A percentile compares a stretch with the other conserved stretches of the same genome.
These are phyloP conservation scores for Python bivittatus DNA, from an alignment of 2,113 vertebrate species.

Conservation along the genomic window DNA sequence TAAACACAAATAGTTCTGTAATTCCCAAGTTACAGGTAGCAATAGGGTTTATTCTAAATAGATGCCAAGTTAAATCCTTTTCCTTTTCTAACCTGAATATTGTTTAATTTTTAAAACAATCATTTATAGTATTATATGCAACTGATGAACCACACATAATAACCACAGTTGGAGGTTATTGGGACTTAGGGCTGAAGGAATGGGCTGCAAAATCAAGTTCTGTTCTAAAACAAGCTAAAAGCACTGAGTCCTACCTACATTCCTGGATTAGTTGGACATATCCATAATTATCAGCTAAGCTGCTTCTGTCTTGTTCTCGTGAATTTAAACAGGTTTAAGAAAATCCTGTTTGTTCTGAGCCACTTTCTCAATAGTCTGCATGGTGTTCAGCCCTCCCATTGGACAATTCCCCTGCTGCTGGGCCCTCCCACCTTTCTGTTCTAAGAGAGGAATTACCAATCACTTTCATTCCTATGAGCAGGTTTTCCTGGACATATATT, in stretches of 20 bases:
- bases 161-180: not conserved
- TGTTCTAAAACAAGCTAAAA: not conserved
- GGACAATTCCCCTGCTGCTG: not conserved
- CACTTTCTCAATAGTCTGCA: not conserved
- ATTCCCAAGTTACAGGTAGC: conserved; percentile 45
- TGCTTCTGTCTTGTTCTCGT: not conserved
- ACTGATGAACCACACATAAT: not conserved
- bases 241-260: not conserved
- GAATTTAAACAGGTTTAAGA: not conserved
- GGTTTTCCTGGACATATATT: not conserved
- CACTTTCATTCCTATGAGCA: not conserved
- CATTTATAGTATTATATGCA: not conserved
- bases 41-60: conserved; percentile 34
- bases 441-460: not conserved
- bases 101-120: conserved; percentile 22
- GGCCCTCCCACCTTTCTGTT: not conserved
- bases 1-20: conserved; percentile 66
- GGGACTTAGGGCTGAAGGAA: not conserved
- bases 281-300: not conserved
- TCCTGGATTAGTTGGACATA: not conserved
- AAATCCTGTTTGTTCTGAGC: not conserved
- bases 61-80: not conserved
- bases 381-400: not conserved
- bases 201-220: not conserved
- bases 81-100: conserved; percentile 13